Conservation (phyloP, 2,797 vertebrate species). For the Macropus fuliginosus region DNA sequence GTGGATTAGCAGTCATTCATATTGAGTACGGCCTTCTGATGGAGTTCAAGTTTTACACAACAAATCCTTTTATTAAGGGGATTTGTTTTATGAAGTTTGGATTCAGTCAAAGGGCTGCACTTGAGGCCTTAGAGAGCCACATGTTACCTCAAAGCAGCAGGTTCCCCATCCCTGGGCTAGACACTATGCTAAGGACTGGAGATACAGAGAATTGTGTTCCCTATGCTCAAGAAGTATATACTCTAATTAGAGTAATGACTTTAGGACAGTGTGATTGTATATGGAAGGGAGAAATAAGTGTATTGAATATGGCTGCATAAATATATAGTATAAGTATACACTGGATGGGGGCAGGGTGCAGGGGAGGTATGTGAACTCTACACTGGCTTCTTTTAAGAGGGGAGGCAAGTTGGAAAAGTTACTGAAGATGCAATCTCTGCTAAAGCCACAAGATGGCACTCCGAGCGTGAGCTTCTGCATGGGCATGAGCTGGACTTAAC, state of each 20-base stretch:
- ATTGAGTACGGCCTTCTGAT: too few relatives aligned
- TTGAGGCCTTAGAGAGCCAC: too few relatives aligned
- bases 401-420: background rate
- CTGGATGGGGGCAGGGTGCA: too few relatives aligned
- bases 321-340: background rate
- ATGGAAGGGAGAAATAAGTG: background rate
- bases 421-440: background rate
- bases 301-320: background rate
- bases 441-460: background rate
- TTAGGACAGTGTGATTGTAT: background rate
- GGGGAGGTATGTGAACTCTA: background rate
- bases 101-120: too few relatives aligned
- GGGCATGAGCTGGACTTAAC: background rate
- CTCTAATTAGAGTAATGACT: background rate
- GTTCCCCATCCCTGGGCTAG: background rate
- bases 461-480: background rate
- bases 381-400: background rate
- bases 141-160: too few relatives aligned
- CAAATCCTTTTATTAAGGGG: too few relatives aligned
- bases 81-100: too few relatives aligned
- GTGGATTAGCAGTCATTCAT: too few relatives aligned
- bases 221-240: background rate
- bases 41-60: too few relatives aligned
- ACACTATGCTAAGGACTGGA: background rate
- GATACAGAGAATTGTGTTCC: background rate